Percentiles rank a stretch among this genome's conserved stretches.
phyloP scores from a whole-genome alignment of 2,797 vertebrate genomes.

The Apogon hyalosoma region DNA sequence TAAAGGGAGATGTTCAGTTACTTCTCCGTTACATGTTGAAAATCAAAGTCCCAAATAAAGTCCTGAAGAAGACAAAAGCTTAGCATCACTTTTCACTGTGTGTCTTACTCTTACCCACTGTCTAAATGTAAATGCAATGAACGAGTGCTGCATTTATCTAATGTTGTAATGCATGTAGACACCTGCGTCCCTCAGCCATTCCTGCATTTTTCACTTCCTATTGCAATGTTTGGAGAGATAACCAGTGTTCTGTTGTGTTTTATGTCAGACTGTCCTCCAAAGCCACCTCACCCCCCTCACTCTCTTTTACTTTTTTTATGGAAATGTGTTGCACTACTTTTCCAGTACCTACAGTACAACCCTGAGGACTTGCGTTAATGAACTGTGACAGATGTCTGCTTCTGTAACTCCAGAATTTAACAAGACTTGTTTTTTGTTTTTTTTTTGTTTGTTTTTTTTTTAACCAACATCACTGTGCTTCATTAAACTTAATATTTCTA shows the following conservation, averaged over 20 bases:
- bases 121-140: constrained; percentile 79
- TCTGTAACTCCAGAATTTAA: not conserved
- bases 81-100: constrained; percentile 72
- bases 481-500: constrained; percentile 13
- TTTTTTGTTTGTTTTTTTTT: constrained; percentile 4
- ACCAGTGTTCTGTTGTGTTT: constrained; percentile 65
- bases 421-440: not conserved
- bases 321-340: constrained; percentile 3
- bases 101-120: constrained; percentile 73
- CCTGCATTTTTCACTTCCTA: constrained; percentile 62
- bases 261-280: constrained; percentile 61
- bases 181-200: constrained; percentile 68
- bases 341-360: constrained; percentile 15
- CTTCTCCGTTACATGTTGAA: constrained; percentile 23
- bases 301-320: constrained; percentile 31
- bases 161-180: constrained; percentile 75
- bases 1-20: constrained; percentile 7
- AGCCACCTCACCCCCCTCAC: constrained; percentile 20
- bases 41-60: constrained; percentile 19
- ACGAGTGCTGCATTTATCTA: constrained; percentile 78
- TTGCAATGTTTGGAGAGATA: constrained; percentile 65
- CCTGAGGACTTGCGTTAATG: constrained; percentile 2
- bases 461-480: not conserved
- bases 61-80: constrained; percentile 38
- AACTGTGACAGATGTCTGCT: constrained; percentile 13